Evolutionary conservation across 1,140 invertebrate genomes (phyloP).

Genomic region (Drosophila chauvacae): DNA sequence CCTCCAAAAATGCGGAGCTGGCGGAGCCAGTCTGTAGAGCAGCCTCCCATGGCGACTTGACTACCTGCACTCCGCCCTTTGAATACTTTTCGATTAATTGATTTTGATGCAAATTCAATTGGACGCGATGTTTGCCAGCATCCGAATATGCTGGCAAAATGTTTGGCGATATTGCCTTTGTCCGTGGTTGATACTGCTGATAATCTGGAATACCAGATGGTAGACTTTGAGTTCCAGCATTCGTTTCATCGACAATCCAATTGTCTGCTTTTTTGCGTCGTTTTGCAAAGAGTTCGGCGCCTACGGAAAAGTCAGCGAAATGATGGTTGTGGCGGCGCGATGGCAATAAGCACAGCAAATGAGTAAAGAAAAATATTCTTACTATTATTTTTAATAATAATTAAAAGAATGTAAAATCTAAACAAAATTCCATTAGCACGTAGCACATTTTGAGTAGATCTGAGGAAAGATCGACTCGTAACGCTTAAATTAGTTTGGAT

Average conservation of each 20-base stretch:
- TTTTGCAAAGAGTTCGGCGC: conserved; percentile 94
- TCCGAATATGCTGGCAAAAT: conserved; percentile 83
- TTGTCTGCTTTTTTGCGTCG: conserved; percentile 93
- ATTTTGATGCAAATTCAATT: conserved; percentile 78
- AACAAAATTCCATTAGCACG: neutral
- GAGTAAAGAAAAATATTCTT: conserved; percentile 9
- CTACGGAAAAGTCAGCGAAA: conserved; percentile 82
- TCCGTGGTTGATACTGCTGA: conserved; percentile 76
- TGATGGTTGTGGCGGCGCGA: conserved; percentile 1
- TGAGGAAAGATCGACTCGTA: no score
- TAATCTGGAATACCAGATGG: conserved; percentile 82
- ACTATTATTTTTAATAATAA: conserved; percentile 4
- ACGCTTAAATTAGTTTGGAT: no score
- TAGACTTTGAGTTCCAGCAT: conserved; percentile 82
- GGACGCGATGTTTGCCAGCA: conserved; percentile 78
- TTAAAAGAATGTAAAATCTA: neutral
- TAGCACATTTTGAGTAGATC: no score
- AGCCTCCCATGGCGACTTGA: conserved; percentile 91
- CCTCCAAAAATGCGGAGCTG: conserved; percentile 88
- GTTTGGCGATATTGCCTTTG: conserved; percentile 66
- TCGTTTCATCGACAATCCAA: conserved; percentile 93
- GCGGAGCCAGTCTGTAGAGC: conserved; percentile 89
- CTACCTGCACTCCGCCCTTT: conserved; percentile 87
- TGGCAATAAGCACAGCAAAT: conserved; percentile 32
- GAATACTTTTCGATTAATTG: conserved; percentile 86